Evolutionary conservation across 2,888 invertebrate genomes (phyloP).

Genomic region (Cataglyphis cursor): DNA sequence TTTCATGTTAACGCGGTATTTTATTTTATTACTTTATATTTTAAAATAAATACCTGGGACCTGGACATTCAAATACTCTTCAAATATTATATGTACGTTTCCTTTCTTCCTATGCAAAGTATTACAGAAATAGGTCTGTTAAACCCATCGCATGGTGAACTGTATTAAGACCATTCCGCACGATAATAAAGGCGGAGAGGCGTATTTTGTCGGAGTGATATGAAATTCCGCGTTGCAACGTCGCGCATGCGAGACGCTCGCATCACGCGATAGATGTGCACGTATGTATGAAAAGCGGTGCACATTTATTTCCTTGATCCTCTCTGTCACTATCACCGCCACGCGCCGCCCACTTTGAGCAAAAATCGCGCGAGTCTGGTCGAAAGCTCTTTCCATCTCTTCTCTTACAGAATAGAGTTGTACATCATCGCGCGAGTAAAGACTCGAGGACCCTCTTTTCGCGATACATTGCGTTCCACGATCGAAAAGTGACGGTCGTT

Average conservation of each 20-base stretch:
- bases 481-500: slow-evolving; percentile 56
- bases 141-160: slow-evolving; percentile 26
- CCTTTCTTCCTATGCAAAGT: background rate
- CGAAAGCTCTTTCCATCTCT: slow-evolving; percentile 24
- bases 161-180: slow-evolving; percentile 42
- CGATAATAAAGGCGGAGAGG: slow-evolving; percentile 43
- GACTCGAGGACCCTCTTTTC: slow-evolving; percentile 46
- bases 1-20: background rate
- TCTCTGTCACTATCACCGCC: background rate
- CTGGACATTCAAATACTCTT: background rate
- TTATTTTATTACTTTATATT: too few species aligned
- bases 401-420: slow-evolving; percentile 28
- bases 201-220: slow-evolving; percentile 45
- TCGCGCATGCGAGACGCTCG: slow-evolving; percentile 25
- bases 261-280: slow-evolving; percentile 27
- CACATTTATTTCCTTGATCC: slow-evolving; percentile 46
- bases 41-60: background rate
- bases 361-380: slow-evolving; percentile 33
- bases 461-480: slow-evolving; percentile 39
- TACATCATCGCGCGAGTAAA: slow-evolving; percentile 58
- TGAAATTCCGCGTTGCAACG: slow-evolving; percentile 49
- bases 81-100: background rate
- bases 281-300: slow-evolving; percentile 1
- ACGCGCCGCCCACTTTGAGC: background rate
- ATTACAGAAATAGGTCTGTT: slow-evolving; percentile 32